These are phyloP conservation scores for Oncorhynchus gorbuscha DNA, from an alignment of 2,113 vertebrate genomes.

Conservation along the genomic window DNA sequence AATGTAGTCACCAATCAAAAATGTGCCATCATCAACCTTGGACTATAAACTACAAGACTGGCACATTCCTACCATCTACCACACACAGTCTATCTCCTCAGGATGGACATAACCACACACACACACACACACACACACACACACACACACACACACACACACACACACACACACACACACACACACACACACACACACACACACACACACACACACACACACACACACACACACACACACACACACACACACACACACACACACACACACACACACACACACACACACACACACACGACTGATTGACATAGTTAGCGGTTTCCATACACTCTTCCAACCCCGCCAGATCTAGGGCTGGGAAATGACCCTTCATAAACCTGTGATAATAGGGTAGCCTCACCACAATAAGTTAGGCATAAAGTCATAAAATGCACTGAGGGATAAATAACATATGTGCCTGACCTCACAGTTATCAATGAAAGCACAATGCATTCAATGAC, in stretches of 20 bases:
- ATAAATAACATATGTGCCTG: conserved; percentile 56
- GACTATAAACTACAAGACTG: conserved; percentile 29
- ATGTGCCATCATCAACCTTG: conserved; percentile 12
- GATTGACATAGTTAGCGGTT: conserved; percentile 52
- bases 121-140: conserved; percentile 29
- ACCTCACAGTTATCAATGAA: conserved; percentile 21
- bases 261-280: conserved; percentile 15
- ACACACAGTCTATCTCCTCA: conserved; percentile 25
- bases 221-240: conserved; percentile 14
- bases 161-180: conserved; percentile 23
- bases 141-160: conserved; percentile 32
- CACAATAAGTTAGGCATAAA: conserved; percentile 54
- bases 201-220: conserved; percentile 7
- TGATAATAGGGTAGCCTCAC: conserved; percentile 50
- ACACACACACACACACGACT: conserved; percentile 1
- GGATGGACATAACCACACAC: conserved; percentile 37
- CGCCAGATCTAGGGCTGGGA: conserved; percentile 52
- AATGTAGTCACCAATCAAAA: neutral
- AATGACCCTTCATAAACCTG: conserved; percentile 50
- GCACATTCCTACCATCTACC: conserved; percentile 37
- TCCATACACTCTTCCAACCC: conserved; percentile 33
- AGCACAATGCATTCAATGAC: conserved; percentile 55
- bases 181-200: conserved; percentile 31
- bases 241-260: conserved; percentile 31
- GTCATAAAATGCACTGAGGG: conserved; percentile 49